Base-by-base conservation (phyloP, 2,113 vertebrate genomes). In the Telmatochromis sp. region DNA sequence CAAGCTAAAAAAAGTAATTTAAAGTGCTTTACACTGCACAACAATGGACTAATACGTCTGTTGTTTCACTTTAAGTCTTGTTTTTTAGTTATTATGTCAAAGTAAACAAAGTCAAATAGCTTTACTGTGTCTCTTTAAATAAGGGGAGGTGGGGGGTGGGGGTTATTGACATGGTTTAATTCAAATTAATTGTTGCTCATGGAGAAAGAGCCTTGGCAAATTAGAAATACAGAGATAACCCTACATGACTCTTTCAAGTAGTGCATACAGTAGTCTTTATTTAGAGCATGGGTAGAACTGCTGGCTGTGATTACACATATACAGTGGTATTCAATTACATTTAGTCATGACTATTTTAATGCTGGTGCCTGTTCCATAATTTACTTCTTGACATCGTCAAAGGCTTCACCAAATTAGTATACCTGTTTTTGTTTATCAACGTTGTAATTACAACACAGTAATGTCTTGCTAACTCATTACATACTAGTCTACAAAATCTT, bases 371-470 rank as follows among this genome's bases (percentile, higher is more conserved):
- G 86, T 91, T 92, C 68, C 80, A 75, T 82, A 80, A 23, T 54
- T 89, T 55, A 89, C 84, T 63, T 82, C 91, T 86, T 89, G 87
- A 90, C 91, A 91, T 84, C 50, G 86, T 87, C 83, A 89, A 93
- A 93, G 86, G 85, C 87, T 83, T 87, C 83, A 33, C 82, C 87
- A 88, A 78, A 83, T 88, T 82, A 53, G 79, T 87, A 81, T 89
- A 75, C 83, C 86, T 89, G 87, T 78, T 91, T 93, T 89, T 90
- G 73, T 93, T 91, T 92, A 89, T 92, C 87, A 92, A 80, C 31
- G 86, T 90, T 90, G 86, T 91, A 90, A 93, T 94, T 94, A 93
- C 87, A 58, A 21, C 68, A 19, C 65, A 85, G 60, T 19, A 86
- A 85, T 82, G 84, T 83, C 89, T 85, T 84, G 37, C 87, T 87